Percentiles rank a stretch among this genome's conserved stretches.
Conservation (phyloP, 2,797 vertebrate species). For the Nannoperca obscura region DNA sequence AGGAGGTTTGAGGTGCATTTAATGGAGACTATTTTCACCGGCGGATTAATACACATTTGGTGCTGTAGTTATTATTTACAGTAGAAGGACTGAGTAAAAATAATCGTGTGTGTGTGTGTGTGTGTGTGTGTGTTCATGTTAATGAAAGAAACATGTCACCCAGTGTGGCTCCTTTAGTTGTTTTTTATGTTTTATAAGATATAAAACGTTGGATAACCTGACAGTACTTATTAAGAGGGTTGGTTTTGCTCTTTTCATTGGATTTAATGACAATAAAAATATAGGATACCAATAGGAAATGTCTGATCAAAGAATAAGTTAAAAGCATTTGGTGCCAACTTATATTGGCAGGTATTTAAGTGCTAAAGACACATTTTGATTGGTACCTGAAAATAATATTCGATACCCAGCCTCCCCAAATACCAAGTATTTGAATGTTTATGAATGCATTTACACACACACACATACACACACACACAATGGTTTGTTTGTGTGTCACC, state of each 20-base stretch:
- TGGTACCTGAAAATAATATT: background rate
- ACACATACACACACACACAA: background rate
- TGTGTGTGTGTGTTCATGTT: too few species aligned
- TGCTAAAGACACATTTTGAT: background rate
- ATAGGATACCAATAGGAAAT: background rate
- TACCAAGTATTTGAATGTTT: slow-evolving; percentile 6
- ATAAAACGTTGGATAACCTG: background rate
- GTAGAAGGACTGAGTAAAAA: too few species aligned
- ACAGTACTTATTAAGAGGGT: background rate
- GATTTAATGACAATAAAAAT: background rate
- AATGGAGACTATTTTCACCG: background rate
- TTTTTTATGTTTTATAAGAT: background rate
- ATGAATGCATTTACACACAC: background rate
- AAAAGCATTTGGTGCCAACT: background rate
- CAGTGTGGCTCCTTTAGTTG: background rate
- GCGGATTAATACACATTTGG: background rate
- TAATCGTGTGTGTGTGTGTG: too few species aligned
- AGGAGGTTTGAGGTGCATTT: background rate
- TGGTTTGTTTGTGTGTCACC: slow-evolving; percentile 32
- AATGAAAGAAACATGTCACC: too few species aligned
- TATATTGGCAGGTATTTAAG: background rate
- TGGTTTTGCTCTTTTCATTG: background rate
- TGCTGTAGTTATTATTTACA: background rate
- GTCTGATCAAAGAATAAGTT: background rate
- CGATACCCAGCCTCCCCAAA: background rate